These are phyloP conservation scores for Acipenser ruthenus DNA, from an alignment of 2,797 vertebrate species.

Conservation along the genomic window DNA sequence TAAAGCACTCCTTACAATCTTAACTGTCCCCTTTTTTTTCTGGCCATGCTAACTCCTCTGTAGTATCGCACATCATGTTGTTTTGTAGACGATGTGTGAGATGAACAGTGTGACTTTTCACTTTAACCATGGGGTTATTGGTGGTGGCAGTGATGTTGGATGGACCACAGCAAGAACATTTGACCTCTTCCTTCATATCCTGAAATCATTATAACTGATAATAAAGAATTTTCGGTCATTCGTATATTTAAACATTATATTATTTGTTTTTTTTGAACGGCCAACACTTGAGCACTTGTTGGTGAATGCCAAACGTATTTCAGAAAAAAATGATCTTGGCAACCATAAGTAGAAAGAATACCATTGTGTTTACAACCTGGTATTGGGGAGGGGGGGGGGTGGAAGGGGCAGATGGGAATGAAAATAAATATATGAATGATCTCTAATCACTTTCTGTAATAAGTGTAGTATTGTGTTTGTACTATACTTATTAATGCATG, in stretches of 20 bases:
- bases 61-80: neutral
- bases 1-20: too few relatives aligned
- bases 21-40: neutral
- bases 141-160: neutral
- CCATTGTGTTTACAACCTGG: too few relatives aligned
- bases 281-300: too few relatives aligned
- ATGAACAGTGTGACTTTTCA: neutral
- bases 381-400: too few relatives aligned
- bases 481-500: conserved; percentile 5
- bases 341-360: too few relatives aligned
- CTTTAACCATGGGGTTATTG: neutral
- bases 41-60: neutral
- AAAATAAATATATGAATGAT: conserved; percentile 1
- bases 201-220: neutral
- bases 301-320: too few relatives aligned
- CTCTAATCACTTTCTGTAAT: conserved; percentile 5
- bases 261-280: too few relatives aligned
- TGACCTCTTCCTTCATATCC: neutral
- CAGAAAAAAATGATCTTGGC: too few relatives aligned
- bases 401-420: neutral
- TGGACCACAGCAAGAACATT: too few relatives aligned
- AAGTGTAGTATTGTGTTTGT: neutral
- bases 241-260: too few relatives aligned
- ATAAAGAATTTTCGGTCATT: too few relatives aligned
- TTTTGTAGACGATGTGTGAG: neutral